Base-by-base conservation (phyloP, 2,113 vertebrate genomes). In the Cranoglanis bouderius region DNA sequence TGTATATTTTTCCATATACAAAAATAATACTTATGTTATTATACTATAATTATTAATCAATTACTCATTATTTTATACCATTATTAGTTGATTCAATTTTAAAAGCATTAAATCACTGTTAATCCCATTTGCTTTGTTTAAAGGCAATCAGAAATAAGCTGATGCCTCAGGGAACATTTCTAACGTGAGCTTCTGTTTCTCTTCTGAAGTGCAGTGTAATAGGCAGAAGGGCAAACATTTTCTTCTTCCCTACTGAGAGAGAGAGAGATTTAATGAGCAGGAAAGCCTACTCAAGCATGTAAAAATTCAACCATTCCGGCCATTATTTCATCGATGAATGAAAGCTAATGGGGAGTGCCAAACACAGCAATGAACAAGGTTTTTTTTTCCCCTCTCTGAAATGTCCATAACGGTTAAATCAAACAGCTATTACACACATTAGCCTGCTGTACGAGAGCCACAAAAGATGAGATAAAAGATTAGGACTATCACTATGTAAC, bases 191-290 rank as follows among this genome's bases (percentile, higher is more conserved):
- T 80, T 24, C 82, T 80, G 77, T 87, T 87, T 87, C 72, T 80
- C 81, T n/a, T 87, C 57, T 89, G 81, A 90, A 32, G 72, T 70
- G 82, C 51, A 78, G 61, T 72, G 85, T 78, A 87, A 85, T 85
- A 78, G 88, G 65, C 72, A 87, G 87, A 90, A 87, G 51, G 35
- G 61, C 72, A 85, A 89, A 88, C 88, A 87, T 87, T 89, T 89
- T 85, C 90, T 91, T 89, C 86, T 89, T 83, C 86, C 83, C 90
- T 89, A 78, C 55, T 89, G 87, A 91, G 82, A 85, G 81, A 70
- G 49, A 59, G 93, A 94, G 95, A 95, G 94, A 95, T 96, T 97
- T 96, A 95, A 96, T 95, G 94, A 96, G 93, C 94, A 94, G 89
- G 93, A 96, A 95, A 94, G 88, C 87, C 95, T 94, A 93, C 92